phyloP scores from a whole-genome alignment of 2,113 vertebrate genomes.

The Ophthalmolycus amberensis region DNA sequence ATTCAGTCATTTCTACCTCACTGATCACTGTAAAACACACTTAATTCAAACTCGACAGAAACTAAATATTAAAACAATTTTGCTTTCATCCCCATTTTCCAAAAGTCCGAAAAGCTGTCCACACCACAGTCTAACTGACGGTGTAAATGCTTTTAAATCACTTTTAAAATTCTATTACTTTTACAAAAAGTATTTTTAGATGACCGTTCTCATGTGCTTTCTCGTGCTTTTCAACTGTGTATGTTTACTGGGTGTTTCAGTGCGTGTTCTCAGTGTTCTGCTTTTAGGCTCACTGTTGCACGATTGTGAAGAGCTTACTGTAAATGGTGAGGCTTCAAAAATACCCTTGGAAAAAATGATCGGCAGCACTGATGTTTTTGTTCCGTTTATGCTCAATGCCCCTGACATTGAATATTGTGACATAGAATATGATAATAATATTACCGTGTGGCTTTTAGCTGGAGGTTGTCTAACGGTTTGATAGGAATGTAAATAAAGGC shows the following conservation, averaged over 20 bases:
- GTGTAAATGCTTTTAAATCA: neutral
- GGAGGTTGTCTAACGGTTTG: neutral
- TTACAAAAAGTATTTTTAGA: neutral
- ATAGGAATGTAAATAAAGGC: constrained; percentile 1
- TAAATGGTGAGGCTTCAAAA: neutral
- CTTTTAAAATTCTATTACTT: neutral
- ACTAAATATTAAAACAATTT: no score
- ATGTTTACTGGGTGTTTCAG: neutral
- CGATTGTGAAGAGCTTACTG: neutral
- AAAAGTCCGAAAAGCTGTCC: neutral
- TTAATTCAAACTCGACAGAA: neutral
- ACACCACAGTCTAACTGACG: neutral
- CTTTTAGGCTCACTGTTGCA: neutral
- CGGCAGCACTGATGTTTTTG: neutral
- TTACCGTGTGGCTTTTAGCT: neutral
- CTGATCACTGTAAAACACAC: neutral
- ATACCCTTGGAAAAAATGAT: neutral
- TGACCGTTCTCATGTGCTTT: neutral
- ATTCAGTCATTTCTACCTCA: neutral
- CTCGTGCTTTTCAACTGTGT: neutral
- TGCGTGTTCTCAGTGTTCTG: neutral
- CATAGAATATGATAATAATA: neutral
- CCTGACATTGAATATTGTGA: neutral
- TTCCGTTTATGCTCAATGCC: neutral
- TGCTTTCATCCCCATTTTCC: neutral